These are phyloP conservation scores for Drosophila eugracilis DNA, from an alignment of 1,140 invertebrate genomes.

Conservation along the genomic window DNA sequence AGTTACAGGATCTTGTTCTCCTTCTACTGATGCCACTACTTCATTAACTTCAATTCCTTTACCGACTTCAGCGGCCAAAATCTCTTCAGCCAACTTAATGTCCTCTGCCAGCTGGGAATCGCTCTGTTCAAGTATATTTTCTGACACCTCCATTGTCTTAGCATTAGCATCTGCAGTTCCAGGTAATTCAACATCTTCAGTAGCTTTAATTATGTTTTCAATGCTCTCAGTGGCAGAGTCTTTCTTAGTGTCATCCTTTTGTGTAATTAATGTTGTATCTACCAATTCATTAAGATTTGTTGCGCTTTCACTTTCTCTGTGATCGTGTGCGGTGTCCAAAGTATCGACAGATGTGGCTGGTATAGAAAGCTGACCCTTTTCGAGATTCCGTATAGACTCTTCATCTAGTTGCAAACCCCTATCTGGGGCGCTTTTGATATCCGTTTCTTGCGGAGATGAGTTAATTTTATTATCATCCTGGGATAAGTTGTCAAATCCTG, in stretches of 20 bases:
- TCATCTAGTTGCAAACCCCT: neutral
- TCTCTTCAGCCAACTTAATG: conserved; percentile 43
- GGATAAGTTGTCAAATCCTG: neutral
- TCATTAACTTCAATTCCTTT: conserved; percentile 20
- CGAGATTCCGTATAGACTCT: neutral
- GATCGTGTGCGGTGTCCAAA: conserved; percentile 9
- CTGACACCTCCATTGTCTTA: neutral
- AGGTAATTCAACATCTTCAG: conserved; percentile 4
- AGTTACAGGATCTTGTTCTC: conserved; percentile 21
- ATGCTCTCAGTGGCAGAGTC: neutral
- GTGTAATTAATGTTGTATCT: neutral
- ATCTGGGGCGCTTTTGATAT: conserved; percentile 19
- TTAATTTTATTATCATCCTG: conserved; percentile 2
- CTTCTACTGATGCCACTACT: neutral
- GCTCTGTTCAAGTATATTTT: conserved; percentile 16
- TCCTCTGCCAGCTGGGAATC: conserved; percentile 42
- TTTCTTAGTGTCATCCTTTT: neutral
- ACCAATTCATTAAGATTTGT: neutral
- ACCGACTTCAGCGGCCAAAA: conserved; percentile 35
- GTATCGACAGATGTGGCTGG: conserved; percentile 10
- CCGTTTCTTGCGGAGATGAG: conserved; percentile 1
- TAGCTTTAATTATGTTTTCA: conserved; percentile 6
- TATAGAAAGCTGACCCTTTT: neutral
- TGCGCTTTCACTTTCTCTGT: conserved; percentile 4
- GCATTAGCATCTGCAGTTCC: neutral